phyloP scores from a whole-genome alignment of 2,888 invertebrate species.

The Empis livida region DNA sequence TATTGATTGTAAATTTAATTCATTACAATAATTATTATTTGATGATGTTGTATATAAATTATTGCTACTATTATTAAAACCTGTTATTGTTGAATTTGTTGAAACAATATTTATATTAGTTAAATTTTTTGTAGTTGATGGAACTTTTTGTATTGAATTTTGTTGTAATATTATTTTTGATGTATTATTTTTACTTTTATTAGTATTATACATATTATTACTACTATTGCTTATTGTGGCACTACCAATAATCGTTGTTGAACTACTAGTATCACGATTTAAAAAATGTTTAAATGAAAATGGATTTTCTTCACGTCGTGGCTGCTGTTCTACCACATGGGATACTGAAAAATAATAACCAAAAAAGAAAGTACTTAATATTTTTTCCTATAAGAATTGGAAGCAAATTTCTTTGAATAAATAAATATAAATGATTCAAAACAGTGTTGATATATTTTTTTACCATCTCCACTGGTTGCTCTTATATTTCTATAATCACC shows the following conservation, averaged over 20 bases:
- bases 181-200: too few species aligned
- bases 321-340: slow-evolving; percentile 5
- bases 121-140: too few species aligned
- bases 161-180: too few species aligned
- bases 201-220: neutral
- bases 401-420: too few species aligned
- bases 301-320: slow-evolving; percentile 51
- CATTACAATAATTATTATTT: too few species aligned
- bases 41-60: too few species aligned
- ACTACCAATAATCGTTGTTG: slow-evolving; percentile 3
- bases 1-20: too few species aligned
- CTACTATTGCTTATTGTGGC: slow-evolving; percentile 3
- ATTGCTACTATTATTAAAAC: too few species aligned
- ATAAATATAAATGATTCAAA: too few species aligned
- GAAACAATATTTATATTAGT: too few species aligned
- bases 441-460: neutral
- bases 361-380: neutral
- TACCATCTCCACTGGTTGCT: neutral
- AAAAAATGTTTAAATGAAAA: slow-evolving; percentile 80
- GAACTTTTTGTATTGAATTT: too few species aligned
- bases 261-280: slow-evolving; percentile 41
- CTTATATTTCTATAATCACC: neutral
- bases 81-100: too few species aligned
- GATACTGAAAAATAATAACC: neutral
- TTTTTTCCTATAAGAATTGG: neutral